Conservation (phyloP, 2,797 vertebrate genomes). For the Hydrolagus colliei region DNA sequence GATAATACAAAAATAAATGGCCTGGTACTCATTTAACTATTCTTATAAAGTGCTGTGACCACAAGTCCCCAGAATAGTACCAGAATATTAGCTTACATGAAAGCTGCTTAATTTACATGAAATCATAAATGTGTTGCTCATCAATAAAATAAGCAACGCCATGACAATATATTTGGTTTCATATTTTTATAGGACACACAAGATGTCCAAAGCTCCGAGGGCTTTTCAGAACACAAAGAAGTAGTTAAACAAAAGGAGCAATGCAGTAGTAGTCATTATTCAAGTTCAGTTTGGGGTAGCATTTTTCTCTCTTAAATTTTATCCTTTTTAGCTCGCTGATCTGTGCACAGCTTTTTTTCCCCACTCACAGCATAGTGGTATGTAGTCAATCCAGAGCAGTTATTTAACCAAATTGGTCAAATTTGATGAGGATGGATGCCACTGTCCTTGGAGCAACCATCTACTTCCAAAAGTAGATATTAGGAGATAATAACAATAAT, state of each 20-base stretch:
- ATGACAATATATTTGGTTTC: background rate
- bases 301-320: background rate
- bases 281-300: background rate
- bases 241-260: background rate
- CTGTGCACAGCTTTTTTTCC: background rate
- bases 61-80: constrained; percentile 6
- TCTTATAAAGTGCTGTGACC: no score
- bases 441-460: no score
- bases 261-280: background rate
- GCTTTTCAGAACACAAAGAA: background rate
- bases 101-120: background rate
- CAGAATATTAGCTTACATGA: background rate
- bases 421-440: no score
- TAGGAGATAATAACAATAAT: no score
- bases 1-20: no score
- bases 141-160: constrained; percentile 1
- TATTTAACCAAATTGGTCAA: no score
- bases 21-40: no score
- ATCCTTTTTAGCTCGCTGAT: background rate
- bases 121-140: background rate
- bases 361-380: no score
- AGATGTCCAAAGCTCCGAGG: background rate
- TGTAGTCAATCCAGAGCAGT: no score
- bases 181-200: background rate
- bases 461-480: no score